A percentile compares a stretch with the other conserved stretches of the same genome.
These are phyloP conservation scores for Aquatica leii DNA, from an alignment of 2,888 invertebrate genomes.

Conservation along the genomic window DNA sequence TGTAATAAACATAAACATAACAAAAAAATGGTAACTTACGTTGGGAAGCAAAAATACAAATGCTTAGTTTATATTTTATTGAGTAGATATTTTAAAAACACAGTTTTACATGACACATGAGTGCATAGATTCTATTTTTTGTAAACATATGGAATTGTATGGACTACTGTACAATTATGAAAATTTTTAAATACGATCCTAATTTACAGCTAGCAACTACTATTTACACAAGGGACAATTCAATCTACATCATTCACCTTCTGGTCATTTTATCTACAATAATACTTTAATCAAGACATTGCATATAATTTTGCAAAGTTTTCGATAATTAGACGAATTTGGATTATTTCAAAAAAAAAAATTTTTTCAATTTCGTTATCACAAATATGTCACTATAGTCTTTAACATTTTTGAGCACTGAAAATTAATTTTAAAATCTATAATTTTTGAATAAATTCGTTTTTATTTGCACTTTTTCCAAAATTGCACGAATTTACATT, in stretches of 20 bases:
- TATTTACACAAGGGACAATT: constrained; percentile 30
- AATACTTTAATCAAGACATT: background rate
- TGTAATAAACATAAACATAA: no score
- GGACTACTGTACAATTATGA: constrained; percentile 42
- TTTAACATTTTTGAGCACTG: no score
- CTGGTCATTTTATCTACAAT: background rate
- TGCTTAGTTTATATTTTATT: constrained; percentile 21
- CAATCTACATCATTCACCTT: constrained; percentile 12
- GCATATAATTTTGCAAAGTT: no score
- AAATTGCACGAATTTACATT: constrained; percentile 22
- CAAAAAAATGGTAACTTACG: no score
- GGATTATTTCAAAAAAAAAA: no score
- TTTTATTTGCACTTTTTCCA: constrained; percentile 8
- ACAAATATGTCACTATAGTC: no score
- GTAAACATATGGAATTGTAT: constrained; percentile 24
- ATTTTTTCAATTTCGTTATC: no score
- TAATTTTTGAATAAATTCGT: constrained; percentile 2
- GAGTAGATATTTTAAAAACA: constrained; percentile 37
- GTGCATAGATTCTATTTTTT: constrained; percentile 29
- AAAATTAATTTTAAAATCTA: constrained; percentile 7
- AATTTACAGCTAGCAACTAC: constrained; percentile 35
- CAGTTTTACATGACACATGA: constrained; percentile 33
- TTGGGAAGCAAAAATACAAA: background rate
- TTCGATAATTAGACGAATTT: no score
- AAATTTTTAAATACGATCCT: constrained; percentile 38